Evolutionary conservation across 2,888 invertebrate species (phyloP), one percentile per base, ranked within the genome.

Genomic region (Tuta absoluta): DNA sequence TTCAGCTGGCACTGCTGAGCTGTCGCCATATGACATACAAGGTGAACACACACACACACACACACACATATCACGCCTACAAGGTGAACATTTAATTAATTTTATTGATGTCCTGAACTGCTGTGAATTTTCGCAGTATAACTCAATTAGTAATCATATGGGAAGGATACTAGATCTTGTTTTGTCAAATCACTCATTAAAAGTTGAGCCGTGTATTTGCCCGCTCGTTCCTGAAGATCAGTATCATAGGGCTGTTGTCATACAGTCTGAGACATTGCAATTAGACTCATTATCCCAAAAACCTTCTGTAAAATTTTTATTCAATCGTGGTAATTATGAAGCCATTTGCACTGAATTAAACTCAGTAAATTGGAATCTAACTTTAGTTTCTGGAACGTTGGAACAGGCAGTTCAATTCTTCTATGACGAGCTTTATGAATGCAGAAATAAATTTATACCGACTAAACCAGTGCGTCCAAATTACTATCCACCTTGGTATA

Each of bases 401-500:
- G 64, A 66, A 2, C 24, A 41, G 1, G 48, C 66, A 2, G 33
- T 64, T 0, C 11, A 17, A 12, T 41, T 21, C 2, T 66, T 69
- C n/a, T 69, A 69, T 60, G 37, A 41, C 8, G 64, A 21, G 10
- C 21, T 67, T 8, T 61, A 65, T 14, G 49, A 51, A 2, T 3
- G 58, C 1, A 62, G 66, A 24, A 58, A 65, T 49, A 58, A 53
- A 17, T 51, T 62, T 51, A 63, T 66, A 19, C 66, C 66, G 5
- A 7, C 37, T 0, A 69, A 66, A 68, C 1, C 59, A 4, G 41
- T 64, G 2, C 14, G 1, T 8, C 19, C 49, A 5, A 61, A 17
- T 21, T 37, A 23, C 10, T 62, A 66, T 38, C 69, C 71, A 1
- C 63, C 63, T 4, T 73, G 72, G 72, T 70, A 68, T 28, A 71